Evolutionary conservation across 1,140 invertebrate species (phyloP).

Genomic region (Heliconius hermathena): DNA sequence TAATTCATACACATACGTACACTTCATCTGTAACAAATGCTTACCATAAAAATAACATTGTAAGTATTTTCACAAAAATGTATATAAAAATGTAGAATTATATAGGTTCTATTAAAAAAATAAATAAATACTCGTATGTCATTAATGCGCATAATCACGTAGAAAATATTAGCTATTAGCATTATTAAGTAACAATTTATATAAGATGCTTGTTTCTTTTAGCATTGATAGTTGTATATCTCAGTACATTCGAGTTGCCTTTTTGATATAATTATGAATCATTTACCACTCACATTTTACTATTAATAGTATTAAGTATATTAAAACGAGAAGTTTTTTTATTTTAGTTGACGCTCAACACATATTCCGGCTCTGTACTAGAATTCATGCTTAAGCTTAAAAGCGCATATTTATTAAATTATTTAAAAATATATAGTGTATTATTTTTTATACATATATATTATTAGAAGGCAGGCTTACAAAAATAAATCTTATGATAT

Average conservation of each 20-base stretch:
- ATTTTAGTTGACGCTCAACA: no score
- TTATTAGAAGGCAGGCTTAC: not conserved
- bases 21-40: no score
- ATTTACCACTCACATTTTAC: no score
- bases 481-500: no score
- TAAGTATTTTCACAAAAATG: no score
- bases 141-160: not conserved
- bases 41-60: no score
- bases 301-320: no score
- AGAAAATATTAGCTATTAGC: not conserved
- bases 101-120: no score
- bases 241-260: not conserved
- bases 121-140: not conserved
- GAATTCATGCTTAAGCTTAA: not conserved
- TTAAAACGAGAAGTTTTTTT: no score
- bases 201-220: not conserved
- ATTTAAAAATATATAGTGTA: not conserved
- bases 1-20: not conserved
- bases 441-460: not conserved
- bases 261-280: not conserved
- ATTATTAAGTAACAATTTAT: not conserved
- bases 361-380: not conserved
- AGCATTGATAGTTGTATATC: not conserved
- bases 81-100: no score
- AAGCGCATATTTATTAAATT: not conserved